These are phyloP conservation scores for Microcebus tavaratra DNA, from an alignment of 2,113 vertebrate genomes.

Conservation along the genomic window DNA sequence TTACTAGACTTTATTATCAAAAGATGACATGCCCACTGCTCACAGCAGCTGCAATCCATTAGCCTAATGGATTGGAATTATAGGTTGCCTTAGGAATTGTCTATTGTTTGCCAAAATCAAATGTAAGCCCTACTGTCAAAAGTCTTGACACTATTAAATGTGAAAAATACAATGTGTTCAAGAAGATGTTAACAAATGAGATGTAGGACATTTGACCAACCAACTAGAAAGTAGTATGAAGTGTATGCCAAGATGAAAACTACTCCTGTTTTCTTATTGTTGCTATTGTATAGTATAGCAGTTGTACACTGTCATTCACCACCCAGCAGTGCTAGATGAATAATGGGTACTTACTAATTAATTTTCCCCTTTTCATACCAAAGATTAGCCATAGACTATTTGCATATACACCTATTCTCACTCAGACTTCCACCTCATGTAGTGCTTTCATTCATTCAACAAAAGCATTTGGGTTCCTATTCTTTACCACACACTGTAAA, in stretches of 20 bases:
- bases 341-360: not conserved
- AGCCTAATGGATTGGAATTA: conserved; percentile 87
- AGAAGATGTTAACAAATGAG: conserved; percentile 60
- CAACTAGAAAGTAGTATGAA: conserved; percentile 45
- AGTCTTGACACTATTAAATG: conserved; percentile 81
- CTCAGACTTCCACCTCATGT: not conserved
- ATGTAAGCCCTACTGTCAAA: conserved; percentile 83
- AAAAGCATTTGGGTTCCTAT: not conserved
- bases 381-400: not conserved
- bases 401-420: not conserved
- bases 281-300: not conserved
- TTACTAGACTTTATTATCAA: conserved; percentile 78
- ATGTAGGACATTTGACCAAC: conserved; percentile 56
- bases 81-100: conserved; percentile 83
- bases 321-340: not conserved
- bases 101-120: conserved; percentile 82
- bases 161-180: conserved; percentile 79
- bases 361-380: not conserved
- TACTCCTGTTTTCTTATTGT: conserved; percentile 40
- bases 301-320: not conserved
- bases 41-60: conserved; percentile 86
- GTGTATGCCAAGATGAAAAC: conserved; percentile 43
- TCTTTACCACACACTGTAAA: not conserved
- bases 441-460: not conserved
- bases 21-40: conserved; percentile 83